Evolutionary conservation across 2,113 vertebrate genomes (phyloP).

Genomic region (Piprites chloris): DNA sequence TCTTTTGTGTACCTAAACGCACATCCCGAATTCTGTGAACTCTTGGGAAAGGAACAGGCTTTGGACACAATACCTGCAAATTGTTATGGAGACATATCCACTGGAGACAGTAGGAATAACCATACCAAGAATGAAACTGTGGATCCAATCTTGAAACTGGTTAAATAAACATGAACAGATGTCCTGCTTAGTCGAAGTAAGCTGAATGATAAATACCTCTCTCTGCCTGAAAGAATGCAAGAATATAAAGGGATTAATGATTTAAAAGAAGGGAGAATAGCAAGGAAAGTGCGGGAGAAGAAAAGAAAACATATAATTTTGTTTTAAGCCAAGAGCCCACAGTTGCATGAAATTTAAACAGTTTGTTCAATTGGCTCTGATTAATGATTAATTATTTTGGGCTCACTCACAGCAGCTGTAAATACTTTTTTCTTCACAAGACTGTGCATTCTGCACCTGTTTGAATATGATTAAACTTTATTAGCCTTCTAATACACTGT

Average conservation of each 20-base stretch:
- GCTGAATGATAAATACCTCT: neutral
- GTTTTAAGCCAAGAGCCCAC: neutral
- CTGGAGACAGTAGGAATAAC: neutral
- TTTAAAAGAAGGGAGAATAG: neutral
- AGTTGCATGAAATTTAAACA: neutral
- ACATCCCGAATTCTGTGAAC: neutral
- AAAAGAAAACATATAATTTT: neutral
- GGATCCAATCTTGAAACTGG: neutral
- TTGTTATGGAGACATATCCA: neutral
- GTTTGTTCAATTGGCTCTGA: neutral
- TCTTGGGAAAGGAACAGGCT: neutral
- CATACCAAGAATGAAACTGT: neutral
- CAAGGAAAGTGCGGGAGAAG: neutral
- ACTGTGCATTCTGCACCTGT: neutral
- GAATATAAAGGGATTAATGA: neutral
- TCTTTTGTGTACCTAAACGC: neutral
- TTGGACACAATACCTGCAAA: neutral
- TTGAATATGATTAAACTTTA: neutral
- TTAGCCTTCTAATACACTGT: neutral
- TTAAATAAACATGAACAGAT: slow-evolving; percentile 29
- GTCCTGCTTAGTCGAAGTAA: neutral
- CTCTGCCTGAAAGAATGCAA: neutral
- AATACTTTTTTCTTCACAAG: neutral
- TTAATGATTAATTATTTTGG: neutral
- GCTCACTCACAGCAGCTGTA: neutral